Conservation (phyloP, 2,888 invertebrate species). For the Toxonevra muliebris region DNA sequence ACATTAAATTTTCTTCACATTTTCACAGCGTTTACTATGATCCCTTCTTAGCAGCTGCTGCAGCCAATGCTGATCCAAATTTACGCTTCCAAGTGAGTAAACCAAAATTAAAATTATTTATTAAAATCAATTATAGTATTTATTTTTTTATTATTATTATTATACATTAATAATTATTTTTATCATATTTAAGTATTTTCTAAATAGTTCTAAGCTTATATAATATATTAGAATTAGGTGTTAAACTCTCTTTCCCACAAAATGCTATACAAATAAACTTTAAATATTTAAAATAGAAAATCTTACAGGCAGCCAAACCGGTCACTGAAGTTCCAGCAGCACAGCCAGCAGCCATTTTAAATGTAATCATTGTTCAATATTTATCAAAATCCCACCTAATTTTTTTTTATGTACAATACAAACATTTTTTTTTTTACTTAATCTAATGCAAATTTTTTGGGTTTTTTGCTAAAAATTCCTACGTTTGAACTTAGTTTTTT, state of each 20-base stretch:
- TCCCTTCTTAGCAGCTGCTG: slow-evolving; percentile 91
- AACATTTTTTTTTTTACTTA: too few relatives aligned
- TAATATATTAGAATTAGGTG: background rate
- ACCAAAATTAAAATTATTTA: slow-evolving; percentile 17
- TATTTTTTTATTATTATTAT: slow-evolving; percentile 12
- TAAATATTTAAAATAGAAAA: slow-evolving; percentile 35
- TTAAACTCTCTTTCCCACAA: slow-evolving; percentile 22
- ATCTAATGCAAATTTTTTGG: too few relatives aligned
- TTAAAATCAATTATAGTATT: slow-evolving; percentile 14
- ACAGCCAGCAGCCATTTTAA: slow-evolving; percentile 65
- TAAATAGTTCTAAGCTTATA: background rate
- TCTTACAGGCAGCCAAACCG: slow-evolving; percentile 78
- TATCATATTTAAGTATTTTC: slow-evolving; percentile 16
- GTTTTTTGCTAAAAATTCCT: too few relatives aligned
- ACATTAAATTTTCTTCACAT: slow-evolving; percentile 16
- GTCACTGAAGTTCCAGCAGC: slow-evolving; percentile 73
- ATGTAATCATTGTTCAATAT: slow-evolving; percentile 56
- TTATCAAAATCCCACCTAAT: background rate
- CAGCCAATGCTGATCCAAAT: slow-evolving; percentile 83
- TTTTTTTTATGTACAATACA: too few relatives aligned
- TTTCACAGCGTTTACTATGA: slow-evolving; percentile 88
- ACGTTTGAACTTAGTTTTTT: too few relatives aligned
- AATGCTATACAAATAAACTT: slow-evolving; percentile 20
- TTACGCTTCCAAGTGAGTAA: slow-evolving; percentile 88
- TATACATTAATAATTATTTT: slow-evolving; percentile 8